Evolutionary conservation across 1,140 invertebrate genomes (phyloP).

Genomic region (Nymphalis io): DNA sequence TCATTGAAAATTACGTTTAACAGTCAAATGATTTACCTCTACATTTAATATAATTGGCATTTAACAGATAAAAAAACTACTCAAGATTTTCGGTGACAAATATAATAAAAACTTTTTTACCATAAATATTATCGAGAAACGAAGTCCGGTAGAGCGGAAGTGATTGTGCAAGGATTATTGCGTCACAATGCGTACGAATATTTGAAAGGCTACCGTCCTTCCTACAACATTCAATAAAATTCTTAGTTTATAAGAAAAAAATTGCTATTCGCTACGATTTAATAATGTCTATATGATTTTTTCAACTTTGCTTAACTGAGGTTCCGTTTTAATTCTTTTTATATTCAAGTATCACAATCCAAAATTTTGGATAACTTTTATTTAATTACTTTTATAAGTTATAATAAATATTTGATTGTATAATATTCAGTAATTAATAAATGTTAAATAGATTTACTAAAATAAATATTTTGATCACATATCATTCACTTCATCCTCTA

Average conservation of each 20-base stretch:
- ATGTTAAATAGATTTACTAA: too few species aligned
- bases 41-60: background rate
- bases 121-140: background rate
- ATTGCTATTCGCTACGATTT: too few species aligned
- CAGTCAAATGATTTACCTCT: background rate
- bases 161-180: constrained; percentile 9
- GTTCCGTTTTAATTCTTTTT: too few species aligned
- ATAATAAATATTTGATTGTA: too few species aligned
- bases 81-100: constrained; percentile 1
- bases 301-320: too few species aligned
- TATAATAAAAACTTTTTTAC: background rate
- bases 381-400: too few species aligned
- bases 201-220: background rate
- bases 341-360: too few species aligned
- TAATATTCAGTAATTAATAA: too few species aligned
- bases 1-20: background rate
- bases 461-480: too few species aligned
- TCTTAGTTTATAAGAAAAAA: constrained; percentile 1
- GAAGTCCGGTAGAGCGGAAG: background rate
- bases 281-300: background rate
- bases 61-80: background rate
- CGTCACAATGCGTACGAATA: background rate
- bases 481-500: too few species aligned
- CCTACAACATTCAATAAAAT: background rate
- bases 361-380: too few species aligned